These are phyloP conservation scores for Eilema depressum DNA, from an alignment of 2,888 invertebrate genomes.

Conservation along the genomic window DNA sequence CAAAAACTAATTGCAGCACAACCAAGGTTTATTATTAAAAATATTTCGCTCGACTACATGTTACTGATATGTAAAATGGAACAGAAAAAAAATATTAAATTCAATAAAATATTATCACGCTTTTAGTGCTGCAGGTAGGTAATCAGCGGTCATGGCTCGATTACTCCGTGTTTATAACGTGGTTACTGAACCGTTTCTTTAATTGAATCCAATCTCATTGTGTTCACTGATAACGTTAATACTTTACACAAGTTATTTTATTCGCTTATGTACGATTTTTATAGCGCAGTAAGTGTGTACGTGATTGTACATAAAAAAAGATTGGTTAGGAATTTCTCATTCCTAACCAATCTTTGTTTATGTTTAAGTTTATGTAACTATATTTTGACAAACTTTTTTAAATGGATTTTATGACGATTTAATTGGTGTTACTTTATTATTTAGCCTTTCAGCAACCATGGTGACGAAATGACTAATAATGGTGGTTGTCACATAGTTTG, in stretches of 20 bases:
- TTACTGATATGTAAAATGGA: constrained; percentile 24
- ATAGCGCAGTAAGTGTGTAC: not conserved
- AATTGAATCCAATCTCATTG: constrained; percentile 37
- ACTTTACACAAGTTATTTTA: constrained; percentile 12
- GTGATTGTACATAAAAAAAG: not conserved
- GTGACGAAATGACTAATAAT: no score
- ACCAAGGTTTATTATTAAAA: constrained; percentile 11
- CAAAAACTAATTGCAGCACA: not conserved
- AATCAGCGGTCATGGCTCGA: constrained; percentile 20
- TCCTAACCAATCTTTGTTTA: no score
- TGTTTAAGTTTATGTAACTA: no score
- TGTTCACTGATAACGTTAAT: constrained; percentile 24
- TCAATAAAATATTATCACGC: constrained; percentile 17
- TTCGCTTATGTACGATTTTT: not conserved
- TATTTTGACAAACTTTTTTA: no score
- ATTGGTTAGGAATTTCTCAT: not conserved
- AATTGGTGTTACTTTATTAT: no score
- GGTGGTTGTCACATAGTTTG: no score
- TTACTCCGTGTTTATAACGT: constrained; percentile 2
- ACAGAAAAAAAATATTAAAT: constrained; percentile 20
- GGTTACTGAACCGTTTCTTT: constrained; percentile 23
- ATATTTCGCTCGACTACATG: constrained; percentile 13
- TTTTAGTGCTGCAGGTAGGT: constrained; percentile 7
- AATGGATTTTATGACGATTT: no score
- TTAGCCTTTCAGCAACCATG: no score